phyloP scores from a whole-genome alignment of 2,113 vertebrate genomes.

The Podilymbus podiceps region DNA sequence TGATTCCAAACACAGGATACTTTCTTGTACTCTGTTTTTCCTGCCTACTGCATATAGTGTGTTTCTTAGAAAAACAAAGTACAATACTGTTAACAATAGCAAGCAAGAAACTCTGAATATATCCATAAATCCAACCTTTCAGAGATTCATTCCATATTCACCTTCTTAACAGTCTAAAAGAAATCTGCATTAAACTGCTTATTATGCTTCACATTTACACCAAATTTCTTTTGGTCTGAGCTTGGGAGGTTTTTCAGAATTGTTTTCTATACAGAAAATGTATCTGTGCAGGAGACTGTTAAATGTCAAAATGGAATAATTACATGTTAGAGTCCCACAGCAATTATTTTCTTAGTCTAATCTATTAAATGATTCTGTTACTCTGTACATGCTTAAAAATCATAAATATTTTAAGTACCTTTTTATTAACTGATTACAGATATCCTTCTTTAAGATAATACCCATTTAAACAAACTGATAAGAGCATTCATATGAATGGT shows the following conservation, averaged over 20 bases:
- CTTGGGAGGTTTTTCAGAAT: neutral
- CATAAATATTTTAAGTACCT: conserved; percentile 4
- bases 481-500: conserved; percentile 1
- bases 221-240: neutral
- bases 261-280: neutral
- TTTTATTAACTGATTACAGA: conserved; percentile 1
- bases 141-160: neutral
- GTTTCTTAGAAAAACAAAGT: neutral
- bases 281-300: neutral
- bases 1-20: neutral
- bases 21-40: neutral
- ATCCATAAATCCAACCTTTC: neutral
- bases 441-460: neutral
- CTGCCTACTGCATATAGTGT: neutral
- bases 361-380: neutral
- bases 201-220: neutral
- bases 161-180: neutral
- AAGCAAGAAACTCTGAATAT: neutral
- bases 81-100: neutral
- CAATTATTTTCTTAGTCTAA: neutral
- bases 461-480: neutral
- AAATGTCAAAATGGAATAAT: neutral
- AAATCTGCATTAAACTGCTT: neutral
- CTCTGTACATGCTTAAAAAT: neutral
- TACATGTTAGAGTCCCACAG: neutral